These are phyloP conservation scores for Oscheius sp. DNA, from an alignment of 2,888 invertebrate species.

Conservation along the genomic window DNA sequence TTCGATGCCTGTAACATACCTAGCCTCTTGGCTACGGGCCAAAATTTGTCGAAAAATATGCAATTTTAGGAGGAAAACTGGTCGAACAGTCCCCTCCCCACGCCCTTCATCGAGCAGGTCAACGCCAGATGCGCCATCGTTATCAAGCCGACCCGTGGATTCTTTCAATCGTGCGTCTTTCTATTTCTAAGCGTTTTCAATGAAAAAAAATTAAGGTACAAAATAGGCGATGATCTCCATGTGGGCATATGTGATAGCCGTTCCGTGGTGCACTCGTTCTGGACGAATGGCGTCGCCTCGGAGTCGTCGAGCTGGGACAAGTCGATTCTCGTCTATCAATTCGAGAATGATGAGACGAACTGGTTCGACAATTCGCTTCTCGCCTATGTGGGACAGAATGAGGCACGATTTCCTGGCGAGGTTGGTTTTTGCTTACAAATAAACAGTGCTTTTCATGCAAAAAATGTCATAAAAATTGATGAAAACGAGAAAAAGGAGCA, in stretches of 20 bases:
- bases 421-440: constrained; percentile 14
- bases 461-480: background rate
- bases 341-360: constrained; percentile 22
- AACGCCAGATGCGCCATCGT: constrained; percentile 41
- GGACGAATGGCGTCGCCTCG: constrained; percentile 39
- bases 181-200: background rate
- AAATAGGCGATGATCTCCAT: constrained; percentile 48
- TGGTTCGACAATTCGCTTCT: constrained; percentile 38
- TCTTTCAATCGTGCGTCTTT: constrained; percentile 37
- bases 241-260: constrained; percentile 47
- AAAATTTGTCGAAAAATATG: too few relatives aligned
- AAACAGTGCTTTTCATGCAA: too few relatives aligned
- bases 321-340: constrained; percentile 39
- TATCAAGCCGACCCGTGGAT: constrained; percentile 46
- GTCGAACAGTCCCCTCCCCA: constrained; percentile 39
- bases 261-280: constrained; percentile 43
- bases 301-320: constrained; percentile 41
- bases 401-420: constrained; percentile 25
- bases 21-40: too few relatives aligned
- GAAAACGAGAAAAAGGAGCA: background rate
- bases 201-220: constrained; percentile 28
- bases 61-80: constrained; percentile 21
- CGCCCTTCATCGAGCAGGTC: constrained; percentile 43
- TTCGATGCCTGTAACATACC: too few relatives aligned
- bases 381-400: constrained; percentile 27